phyloP scores from a whole-genome alignment of 2,888 invertebrate species.

The Sepiola atlantica region DNA sequence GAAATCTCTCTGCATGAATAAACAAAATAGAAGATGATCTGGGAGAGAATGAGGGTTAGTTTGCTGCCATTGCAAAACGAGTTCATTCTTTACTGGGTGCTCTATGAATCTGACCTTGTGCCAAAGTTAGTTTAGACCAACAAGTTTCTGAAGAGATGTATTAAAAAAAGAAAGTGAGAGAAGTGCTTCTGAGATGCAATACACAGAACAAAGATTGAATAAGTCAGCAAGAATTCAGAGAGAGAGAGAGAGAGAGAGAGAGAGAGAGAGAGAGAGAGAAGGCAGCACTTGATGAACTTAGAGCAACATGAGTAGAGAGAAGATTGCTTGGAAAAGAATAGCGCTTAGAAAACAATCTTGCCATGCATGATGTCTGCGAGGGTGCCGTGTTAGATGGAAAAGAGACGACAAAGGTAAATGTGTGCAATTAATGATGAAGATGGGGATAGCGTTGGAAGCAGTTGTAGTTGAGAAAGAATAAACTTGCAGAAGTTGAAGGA shows the following conservation, averaged over 20 bases:
- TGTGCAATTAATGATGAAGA: slow-evolving; percentile 16
- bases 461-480: neutral
- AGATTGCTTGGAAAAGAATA: neutral
- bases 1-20: neutral
- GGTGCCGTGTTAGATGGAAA: neutral
- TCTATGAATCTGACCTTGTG: neutral
- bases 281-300: neutral
- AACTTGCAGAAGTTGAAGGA: neutral
- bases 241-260: slow-evolving; percentile 37
- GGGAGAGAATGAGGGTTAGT: neutral
- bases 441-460: neutral
- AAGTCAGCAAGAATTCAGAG: neutral
- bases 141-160: neutral
- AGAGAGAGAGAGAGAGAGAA: slow-evolving; percentile 43
- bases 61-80: neutral
- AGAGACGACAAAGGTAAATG: neutral
- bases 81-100: neutral
- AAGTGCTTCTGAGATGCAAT: neutral
- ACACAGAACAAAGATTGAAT: neutral
- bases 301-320: neutral
- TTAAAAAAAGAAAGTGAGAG: neutral
- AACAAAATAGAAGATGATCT: neutral
- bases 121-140: neutral
- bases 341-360: neutral
- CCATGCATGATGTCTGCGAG: neutral